Conservation (phyloP, 1,140 invertebrate genomes). For the Kradibia gibbosae region DNA sequence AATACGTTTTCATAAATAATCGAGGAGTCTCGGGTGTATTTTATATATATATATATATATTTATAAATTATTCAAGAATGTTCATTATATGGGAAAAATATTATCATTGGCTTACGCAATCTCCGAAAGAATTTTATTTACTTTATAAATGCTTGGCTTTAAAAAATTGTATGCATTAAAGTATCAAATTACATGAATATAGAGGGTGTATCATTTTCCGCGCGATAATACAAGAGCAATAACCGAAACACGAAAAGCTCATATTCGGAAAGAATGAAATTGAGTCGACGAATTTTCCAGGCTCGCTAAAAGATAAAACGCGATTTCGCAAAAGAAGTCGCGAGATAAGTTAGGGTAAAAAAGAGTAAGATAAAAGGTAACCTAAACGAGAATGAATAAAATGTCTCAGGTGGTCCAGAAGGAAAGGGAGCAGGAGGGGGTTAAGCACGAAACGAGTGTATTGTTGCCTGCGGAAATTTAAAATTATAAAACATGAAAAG, state of each 20-base stretch:
- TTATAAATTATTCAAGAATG: too few relatives aligned
- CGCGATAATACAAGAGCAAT: not conserved
- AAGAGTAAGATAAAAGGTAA: slow-evolving; percentile 30
- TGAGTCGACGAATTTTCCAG: slow-evolving; percentile 8
- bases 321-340: slow-evolving; percentile 1
- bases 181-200: not conserved
- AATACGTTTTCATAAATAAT: too few relatives aligned
- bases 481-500: slow-evolving; percentile 56
- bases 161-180: not conserved
- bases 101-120: too few relatives aligned
- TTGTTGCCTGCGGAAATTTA: slow-evolving; percentile 57
- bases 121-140: too few relatives aligned
- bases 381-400: not conserved
- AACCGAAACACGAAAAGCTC: slow-evolving; percentile 11
- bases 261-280: slow-evolving; percentile 38
- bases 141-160: too few relatives aligned
- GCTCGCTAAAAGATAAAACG: slow-evolving; percentile 9
- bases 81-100: too few relatives aligned
- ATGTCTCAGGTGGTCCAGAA: not conserved
- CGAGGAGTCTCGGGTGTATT: too few relatives aligned
- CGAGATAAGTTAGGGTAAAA: not conserved
- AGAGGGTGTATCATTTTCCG: not conserved
- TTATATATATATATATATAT: too few relatives aligned
- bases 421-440: too few relatives aligned
- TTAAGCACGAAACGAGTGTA: slow-evolving; percentile 24